These are phyloP conservation scores for Thryonomys swinderianus DNA, from an alignment of 2,113 vertebrate genomes.

Conservation along the genomic window DNA sequence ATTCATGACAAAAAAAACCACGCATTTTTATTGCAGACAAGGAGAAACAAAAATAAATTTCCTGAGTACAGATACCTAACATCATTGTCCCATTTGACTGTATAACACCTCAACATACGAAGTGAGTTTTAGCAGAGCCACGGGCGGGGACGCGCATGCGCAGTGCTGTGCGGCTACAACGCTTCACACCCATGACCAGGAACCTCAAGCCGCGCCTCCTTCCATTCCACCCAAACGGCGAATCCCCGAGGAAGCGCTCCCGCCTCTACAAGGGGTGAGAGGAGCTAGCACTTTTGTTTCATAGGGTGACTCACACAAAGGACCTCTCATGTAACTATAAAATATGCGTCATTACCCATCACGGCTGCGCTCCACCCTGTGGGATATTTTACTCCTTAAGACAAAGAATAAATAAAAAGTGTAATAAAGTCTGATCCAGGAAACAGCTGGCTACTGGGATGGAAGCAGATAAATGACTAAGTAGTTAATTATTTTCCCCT, in stretches of 20 bases:
- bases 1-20: background rate
- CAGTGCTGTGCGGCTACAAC: fast-evolving
- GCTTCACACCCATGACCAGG: background rate
- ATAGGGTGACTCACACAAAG: background rate
- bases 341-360: background rate
- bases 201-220: background rate
- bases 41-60: background rate
- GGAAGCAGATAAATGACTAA: constrained; percentile 46
- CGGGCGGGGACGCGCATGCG: background rate
- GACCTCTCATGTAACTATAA: background rate
- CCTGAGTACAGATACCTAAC: background rate
- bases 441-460: constrained; percentile 57
- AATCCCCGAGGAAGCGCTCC: background rate
- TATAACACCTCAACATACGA: background rate
- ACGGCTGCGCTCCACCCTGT: background rate
- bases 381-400: background rate
- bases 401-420: constrained; percentile 53
- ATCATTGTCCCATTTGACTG: background rate
- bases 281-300: background rate
- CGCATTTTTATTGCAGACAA: background rate
- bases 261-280: background rate
- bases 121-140: background rate
- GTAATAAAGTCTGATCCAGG: constrained; percentile 40
- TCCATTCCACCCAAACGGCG: background rate
- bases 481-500: constrained; percentile 21